Conservation (phyloP, 2,113 vertebrate genomes). For the Lepisosteus oculatus region DNA sequence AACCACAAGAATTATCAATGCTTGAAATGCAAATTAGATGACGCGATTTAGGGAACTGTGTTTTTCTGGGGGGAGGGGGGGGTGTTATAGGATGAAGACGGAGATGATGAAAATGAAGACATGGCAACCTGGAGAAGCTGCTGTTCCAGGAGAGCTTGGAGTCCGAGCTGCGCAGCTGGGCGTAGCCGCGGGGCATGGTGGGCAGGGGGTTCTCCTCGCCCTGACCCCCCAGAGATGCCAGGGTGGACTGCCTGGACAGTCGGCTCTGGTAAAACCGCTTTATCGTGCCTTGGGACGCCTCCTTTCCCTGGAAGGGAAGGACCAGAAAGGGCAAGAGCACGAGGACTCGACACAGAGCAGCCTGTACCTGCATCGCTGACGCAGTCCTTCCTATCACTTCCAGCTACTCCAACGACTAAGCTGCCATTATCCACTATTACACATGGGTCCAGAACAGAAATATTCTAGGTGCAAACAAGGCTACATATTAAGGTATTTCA, state of each 20-base stretch:
- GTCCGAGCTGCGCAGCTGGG: slow-evolving; percentile 43
- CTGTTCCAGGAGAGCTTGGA: slow-evolving; percentile 59
- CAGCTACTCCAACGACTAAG: too few relatives aligned
- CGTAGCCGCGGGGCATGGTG: slow-evolving; percentile 29
- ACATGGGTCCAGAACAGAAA: too few relatives aligned
- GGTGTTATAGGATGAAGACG: background rate
- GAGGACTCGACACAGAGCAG: too few relatives aligned
- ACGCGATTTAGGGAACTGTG: too few relatives aligned
- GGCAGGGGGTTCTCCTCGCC: slow-evolving; percentile 15
- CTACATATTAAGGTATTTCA: too few relatives aligned
- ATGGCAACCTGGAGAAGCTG: slow-evolving; percentile 64
- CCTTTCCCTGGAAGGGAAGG: slow-evolving; percentile 53
- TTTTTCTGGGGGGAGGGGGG: too few relatives aligned
- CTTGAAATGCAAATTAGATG: too few relatives aligned
- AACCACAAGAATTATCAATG: too few relatives aligned
- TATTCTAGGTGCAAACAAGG: too few relatives aligned
- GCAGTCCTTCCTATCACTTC: too few relatives aligned
- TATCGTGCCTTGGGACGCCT: slow-evolving; percentile 60
- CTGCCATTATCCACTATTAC: too few relatives aligned
- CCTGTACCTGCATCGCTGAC: too few relatives aligned
- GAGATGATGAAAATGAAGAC: background rate
- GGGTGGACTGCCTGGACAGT: slow-evolving; percentile 50
- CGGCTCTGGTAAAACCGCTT: slow-evolving; percentile 54
- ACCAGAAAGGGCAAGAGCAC: background rate
- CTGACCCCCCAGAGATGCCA: slow-evolving; percentile 32